A percentile compares a stretch with the other conserved stretches of the same genome.
Evolutionary conservation across 2,888 invertebrate species (phyloP).

Genomic region (Crioceris asparagi): DNA sequence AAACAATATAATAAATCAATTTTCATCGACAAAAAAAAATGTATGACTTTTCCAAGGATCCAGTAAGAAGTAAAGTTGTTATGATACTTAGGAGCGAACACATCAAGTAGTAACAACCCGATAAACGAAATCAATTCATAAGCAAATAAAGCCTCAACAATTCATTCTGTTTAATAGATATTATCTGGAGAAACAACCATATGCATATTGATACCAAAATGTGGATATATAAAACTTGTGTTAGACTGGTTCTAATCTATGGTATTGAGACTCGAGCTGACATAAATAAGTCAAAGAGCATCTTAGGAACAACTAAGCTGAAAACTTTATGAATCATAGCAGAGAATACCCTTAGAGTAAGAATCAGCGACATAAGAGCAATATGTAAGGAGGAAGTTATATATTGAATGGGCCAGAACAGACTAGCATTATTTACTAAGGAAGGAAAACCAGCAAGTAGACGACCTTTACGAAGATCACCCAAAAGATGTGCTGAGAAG

Average conservation of each 20-base stretch:
- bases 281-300: neutral
- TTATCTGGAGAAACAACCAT: conserved; percentile 1
- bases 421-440: too few species aligned
- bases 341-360: neutral
- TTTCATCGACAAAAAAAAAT: too few species aligned
- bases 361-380: neutral
- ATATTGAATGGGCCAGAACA: too few species aligned
- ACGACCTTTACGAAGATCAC: too few species aligned
- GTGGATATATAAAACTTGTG: neutral
- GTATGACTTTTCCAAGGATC: too few species aligned
- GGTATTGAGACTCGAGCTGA: too few species aligned
- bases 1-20: too few species aligned
- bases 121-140: conserved; percentile 2
- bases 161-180: neutral
- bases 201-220: neutral
- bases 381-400: neutral
- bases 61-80: too few species aligned
- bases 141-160: neutral
- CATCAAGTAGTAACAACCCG: conserved; percentile 2
- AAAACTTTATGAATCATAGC: neutral
- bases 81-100: conserved; percentile 1
- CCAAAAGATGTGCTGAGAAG: too few species aligned
- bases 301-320: neutral
- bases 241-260: too few species aligned
- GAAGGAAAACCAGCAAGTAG: too few species aligned